Base-by-base conservation (phyloP, 2,888 invertebrate species). In the Trachelus stipa region DNA sequence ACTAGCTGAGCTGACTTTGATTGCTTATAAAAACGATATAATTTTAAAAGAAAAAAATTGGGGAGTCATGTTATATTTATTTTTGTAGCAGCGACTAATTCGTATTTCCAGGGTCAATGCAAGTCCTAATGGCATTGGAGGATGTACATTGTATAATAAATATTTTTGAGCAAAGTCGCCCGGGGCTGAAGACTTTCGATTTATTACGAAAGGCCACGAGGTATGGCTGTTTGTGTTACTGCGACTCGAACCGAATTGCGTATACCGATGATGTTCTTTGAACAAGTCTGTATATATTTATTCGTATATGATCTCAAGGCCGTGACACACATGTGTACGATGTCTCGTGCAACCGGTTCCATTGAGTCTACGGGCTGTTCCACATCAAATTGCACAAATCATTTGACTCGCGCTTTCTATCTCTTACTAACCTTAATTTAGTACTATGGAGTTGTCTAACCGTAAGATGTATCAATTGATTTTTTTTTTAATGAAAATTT, bases 221-320 rank as follows among this genome's bases (percentile, higher is more conserved):
- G 69, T 31, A 31, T n/a, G 30, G 69, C 30, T 31, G 69, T 31
- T 69, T 31, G 37, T 37, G 37, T n/a, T 69, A 31, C 69, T 31
- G 12, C 69, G 69, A 69, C 31, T n/a, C 69, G 31, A 31, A 12
- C 9, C 69, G 69, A 69, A 69, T 69, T 69, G 69, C 31, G 69
- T 69, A 69, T 69, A 31, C n/a, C 69, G 69, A 69, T 31, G 12
- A n/a, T 69, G 69, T n/a, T 69, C 69, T 31, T 69, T 15, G 30
- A 69, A n/a, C 12, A 30, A 4, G 69, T 79, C 12, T 37, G 12
- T 37, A 37, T 80, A 80, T 80, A 81, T 82, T 85, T 83, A 81
- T 86, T 83, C 83, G 83, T 79, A 78, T 78, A 77, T 81, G 81
- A 83, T 85, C 85, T 84, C 86, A 88, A 88, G 87, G 87, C 80